phyloP scores from a whole-genome alignment of 2,797 vertebrate genomes.

The Telmatherina bonti region DNA sequence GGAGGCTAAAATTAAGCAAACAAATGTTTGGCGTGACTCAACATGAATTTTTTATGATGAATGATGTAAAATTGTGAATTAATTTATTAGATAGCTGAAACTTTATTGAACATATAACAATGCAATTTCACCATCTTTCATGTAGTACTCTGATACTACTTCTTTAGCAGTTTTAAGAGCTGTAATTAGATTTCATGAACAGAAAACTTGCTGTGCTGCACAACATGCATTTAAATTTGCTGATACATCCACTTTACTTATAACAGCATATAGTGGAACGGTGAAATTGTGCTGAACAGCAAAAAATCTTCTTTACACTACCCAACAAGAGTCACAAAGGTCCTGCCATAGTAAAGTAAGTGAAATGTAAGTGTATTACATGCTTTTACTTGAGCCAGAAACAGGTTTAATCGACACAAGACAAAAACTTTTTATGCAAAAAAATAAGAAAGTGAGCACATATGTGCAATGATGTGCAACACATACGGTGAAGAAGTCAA shows the following conservation, averaged over 20 bases:
- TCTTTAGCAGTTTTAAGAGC: constrained; percentile 8
- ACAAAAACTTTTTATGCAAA: constrained; percentile 32
- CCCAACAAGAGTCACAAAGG: constrained; percentile 55
- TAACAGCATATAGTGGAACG: constrained; percentile 36
- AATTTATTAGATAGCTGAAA: not conserved
- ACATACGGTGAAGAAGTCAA: too few species aligned
- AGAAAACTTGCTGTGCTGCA: constrained; percentile 24
- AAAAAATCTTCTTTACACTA: constrained; percentile 50
- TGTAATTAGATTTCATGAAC: constrained; percentile 19
- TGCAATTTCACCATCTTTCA: not conserved
- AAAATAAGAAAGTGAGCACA: constrained; percentile 55
- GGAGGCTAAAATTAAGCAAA: too few species aligned
- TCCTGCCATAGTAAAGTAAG: constrained; percentile 47
- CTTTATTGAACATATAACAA: not conserved
- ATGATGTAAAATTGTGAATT: not conserved
- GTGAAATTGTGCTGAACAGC: constrained; percentile 67
- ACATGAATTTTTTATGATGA: not conserved
- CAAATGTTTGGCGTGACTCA: not conserved
- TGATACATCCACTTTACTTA: constrained; percentile 28
- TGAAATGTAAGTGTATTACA: constrained; percentile 50
- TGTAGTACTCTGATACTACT: too few species aligned
- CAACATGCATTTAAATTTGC: constrained; percentile 37
- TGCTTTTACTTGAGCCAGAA: constrained; percentile 39
- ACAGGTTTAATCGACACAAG: constrained; percentile 42
- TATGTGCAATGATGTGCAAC: too few species aligned